Base-by-base conservation (phyloP, 37 sponge, comb jelly and placozoan species). In the Dysidea cf. avara region DNA sequence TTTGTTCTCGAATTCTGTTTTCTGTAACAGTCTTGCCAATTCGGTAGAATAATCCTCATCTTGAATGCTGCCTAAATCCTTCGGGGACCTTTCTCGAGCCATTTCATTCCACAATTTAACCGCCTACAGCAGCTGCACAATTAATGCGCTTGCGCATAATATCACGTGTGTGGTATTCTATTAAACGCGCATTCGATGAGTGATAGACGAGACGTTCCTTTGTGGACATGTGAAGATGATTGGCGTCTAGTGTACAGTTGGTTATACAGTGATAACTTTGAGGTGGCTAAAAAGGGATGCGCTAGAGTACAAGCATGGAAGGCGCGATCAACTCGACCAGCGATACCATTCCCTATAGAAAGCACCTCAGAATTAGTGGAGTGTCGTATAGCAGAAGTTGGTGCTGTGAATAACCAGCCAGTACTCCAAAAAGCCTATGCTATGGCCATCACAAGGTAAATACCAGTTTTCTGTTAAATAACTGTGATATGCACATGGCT, bases 391-490 rank as follows among this genome's bases (percentile, higher is more conserved):
- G 9, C 51, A 22, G 20, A 39, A 20, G 32, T 13, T 14, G 3
- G 31, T 47, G 16, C 16, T 1, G 1, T 46, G 1, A 14, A 51
- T 20, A 40, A 39, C 22, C 0, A 28, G 3, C 29, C 17, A 20
- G 53, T 68, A 18, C 26, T 51, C 31, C 2, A 53, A 24, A 24
- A 52, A 53, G 39, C 69, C 1, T 68, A 68, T 22, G 69, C 69
- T 18, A 68, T 68, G 69, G 69, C 69, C 12, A 33, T 68, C 18
- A 68, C 29, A 11, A 68, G 69, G 69, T 68, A 14, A 3, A 34
- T 2, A 7, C 20, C 62, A n/a, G n/a, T n/a, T n/a, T n/a, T n/a
- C n/a, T n/a, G n/a, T n/a, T n/a, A n/a, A n/a, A n/a, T n/a, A n/a
- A n/a, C n/a, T n/a, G n/a, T n/a, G n/a, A n/a, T n/a, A n/a, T n/a